A percentile compares a stretch with the other conserved stretches of the same genome.
These are phyloP conservation scores for Tortricodes alternella DNA, from an alignment of 2,888 invertebrate genomes.

Conservation along the genomic window DNA sequence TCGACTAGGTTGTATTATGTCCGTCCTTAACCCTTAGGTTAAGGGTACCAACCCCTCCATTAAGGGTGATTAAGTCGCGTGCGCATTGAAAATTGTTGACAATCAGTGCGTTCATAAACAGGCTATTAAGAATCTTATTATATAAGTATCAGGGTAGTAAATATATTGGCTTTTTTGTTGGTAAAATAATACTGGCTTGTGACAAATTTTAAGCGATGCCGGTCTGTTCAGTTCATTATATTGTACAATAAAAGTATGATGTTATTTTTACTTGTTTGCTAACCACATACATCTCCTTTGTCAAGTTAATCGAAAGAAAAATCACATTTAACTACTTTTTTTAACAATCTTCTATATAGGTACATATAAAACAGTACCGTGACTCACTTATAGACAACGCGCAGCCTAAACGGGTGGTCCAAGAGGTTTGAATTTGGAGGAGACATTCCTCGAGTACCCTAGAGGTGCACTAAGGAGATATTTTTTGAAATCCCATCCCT, in stretches of 20 bases:
- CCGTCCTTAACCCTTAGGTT: conserved; percentile 45
- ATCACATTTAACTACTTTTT: not conserved
- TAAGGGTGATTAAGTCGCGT: conserved; percentile 60
- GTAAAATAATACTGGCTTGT: conserved; percentile 12
- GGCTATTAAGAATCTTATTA: not conserved
- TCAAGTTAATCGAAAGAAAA: not conserved
- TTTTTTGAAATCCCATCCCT: no score
- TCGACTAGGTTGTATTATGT: conserved; percentile 55
- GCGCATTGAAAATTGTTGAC: conserved; percentile 53
- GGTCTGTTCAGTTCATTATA: conserved; percentile 17
- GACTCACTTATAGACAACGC: no score
- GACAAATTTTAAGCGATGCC: conserved; percentile 20
- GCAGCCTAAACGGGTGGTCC: no score
- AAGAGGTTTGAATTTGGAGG: no score
- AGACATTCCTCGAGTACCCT: no score
- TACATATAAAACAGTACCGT: no score
- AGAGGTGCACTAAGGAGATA: no score
- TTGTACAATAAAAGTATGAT: conserved; percentile 6
- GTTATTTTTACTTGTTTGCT: not conserved
- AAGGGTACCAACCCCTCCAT: conserved; percentile 65
- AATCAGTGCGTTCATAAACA: conserved; percentile 10
- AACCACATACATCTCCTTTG: not conserved
- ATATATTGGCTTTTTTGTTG: not conserved
- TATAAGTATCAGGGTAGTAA: not conserved
- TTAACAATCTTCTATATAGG: no score